Percentiles rank a stretch among this genome's conserved stretches.
Evolutionary conservation across 2,797 vertebrate genomes (phyloP).

Genomic region (Cercopithecus neglectus): DNA sequence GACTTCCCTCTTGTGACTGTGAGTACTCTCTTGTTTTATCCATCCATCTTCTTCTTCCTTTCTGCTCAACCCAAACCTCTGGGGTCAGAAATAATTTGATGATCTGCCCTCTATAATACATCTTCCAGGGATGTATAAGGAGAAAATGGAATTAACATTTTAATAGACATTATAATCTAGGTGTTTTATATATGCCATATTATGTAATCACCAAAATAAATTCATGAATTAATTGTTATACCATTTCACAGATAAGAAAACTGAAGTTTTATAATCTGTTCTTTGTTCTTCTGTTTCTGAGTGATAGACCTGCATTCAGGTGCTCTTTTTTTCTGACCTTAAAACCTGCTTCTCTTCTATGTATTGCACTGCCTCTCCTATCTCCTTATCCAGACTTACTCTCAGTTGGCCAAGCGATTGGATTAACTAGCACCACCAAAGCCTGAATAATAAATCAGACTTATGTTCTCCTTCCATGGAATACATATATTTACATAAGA

Average conservation of each 20-base stretch:
- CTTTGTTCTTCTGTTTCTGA: neutral
- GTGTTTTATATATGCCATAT: neutral
- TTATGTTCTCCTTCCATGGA: neutral
- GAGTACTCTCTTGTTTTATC: neutral
- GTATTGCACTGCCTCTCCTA: neutral
- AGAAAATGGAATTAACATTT: neutral
- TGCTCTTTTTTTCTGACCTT: neutral
- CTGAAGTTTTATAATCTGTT: neutral
- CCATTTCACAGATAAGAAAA: neutral
- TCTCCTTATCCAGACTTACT: neutral
- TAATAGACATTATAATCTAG: neutral
- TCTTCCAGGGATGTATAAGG: neutral
- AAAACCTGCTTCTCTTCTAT: neutral
- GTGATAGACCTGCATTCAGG: neutral
- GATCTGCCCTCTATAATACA: neutral
- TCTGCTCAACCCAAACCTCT: neutral
- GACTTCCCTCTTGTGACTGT: neutral
- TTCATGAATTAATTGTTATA: neutral
- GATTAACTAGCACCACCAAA: neutral
- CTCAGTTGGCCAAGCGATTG: neutral
- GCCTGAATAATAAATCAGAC: neutral
- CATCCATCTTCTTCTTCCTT: neutral
- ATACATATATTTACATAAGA: neutral
- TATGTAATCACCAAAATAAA: neutral
- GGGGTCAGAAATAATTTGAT: neutral